Evolutionary conservation across 2,888 invertebrate genomes (phyloP), one percentile per base, ranked within the genome.

Genomic region (Horisme vitalbata): DNA sequence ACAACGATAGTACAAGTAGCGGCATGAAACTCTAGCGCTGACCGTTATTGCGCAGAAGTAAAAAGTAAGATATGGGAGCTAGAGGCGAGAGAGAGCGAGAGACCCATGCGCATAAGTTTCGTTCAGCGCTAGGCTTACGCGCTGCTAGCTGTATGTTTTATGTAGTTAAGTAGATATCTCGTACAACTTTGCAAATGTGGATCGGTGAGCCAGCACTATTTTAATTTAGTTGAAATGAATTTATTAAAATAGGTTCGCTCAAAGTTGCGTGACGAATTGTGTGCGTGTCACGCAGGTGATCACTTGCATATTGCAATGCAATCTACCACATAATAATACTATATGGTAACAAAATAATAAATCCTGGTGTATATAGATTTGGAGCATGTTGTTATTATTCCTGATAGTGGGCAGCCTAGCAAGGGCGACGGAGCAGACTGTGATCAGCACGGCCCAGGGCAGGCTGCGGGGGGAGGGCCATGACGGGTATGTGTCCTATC

Each of bases 381-480:
- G 8, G 26, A 45, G 27, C 43, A 11, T 31, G 26, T 5, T 21
- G 20, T 23, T 41, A 12, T 23, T 23, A 2, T 3, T 62, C n/a
- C 1, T 65, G 34, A 38, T 52, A 15, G 21, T 58, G 15, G 10
- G 27, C 4, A 14, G n/a, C n/a, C n/a, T 36, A 10, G 14, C 57
- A 45, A 41, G 54, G 15, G 23, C 52, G 28, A 56, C 61, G 0
- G 30, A 44, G 3, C 75, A 75, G 51, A 59, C 63, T 4, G 71
- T 79, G 45, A 57, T 83, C 44, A 70, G 55, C 27, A 78, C 68
- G 6, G 80, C 71, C 0, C 89, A 89, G 57, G 88, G 89, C 0
- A 59, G 32, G 41, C 39, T 88, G 12, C 63, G 77, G 0, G 89
- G 87, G 0, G 52, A 63, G 3, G 30, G 47, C 0, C 60, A 63